phyloP scores from a whole-genome alignment of 2,113 vertebrate genomes.

The Nestor notabilis region DNA sequence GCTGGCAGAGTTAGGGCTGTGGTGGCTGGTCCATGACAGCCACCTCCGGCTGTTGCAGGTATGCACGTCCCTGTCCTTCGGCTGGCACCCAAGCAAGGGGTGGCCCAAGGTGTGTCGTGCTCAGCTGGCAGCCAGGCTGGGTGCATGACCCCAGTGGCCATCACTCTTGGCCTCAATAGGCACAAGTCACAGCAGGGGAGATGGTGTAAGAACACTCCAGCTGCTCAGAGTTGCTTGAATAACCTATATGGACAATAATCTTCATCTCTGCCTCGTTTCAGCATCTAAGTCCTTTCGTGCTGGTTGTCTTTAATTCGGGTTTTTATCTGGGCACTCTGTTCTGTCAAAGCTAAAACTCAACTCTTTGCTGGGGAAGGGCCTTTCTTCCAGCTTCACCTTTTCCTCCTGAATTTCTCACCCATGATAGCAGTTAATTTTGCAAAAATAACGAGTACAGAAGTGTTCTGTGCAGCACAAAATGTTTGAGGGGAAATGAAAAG shows the following conservation, averaged over 20 bases:
- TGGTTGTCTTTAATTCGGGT: background rate
- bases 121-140: rapidly evolving
- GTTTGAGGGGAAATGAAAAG: background rate
- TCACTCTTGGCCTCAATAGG: rapidly evolving
- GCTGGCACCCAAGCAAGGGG: rapidly evolving
- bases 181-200: rapidly evolving
- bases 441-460: background rate
- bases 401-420: background rate
- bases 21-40: background rate
- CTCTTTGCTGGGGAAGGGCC: background rate
- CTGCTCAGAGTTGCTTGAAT: background rate
- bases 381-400: background rate
- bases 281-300: background rate
- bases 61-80: rapidly evolving
- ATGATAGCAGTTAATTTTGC: background rate
- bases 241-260: background rate
- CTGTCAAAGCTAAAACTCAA: background rate
- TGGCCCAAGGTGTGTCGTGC: rapidly evolving
- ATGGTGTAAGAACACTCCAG: background rate
- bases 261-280: background rate
- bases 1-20: background rate
- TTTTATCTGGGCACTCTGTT: background rate
- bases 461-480: background rate
- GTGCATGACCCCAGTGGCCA: background rate
- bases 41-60: background rate